Percentiles rank a stretch among this genome's conserved stretches.
phyloP scores from a whole-genome alignment of 2,888 invertebrate species.

The Protodeltote pygarga region DNA sequence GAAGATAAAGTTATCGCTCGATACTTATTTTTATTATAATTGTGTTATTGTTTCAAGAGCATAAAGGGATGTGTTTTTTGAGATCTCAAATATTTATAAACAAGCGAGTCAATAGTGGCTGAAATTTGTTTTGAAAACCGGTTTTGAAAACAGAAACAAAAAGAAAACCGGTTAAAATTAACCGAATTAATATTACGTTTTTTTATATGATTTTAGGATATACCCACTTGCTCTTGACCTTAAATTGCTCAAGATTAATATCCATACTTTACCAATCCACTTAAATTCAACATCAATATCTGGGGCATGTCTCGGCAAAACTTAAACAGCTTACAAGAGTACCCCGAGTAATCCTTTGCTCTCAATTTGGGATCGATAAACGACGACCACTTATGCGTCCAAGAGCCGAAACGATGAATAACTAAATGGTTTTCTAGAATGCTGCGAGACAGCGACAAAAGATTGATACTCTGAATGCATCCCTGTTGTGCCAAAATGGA shows the following conservation, averaged over 20 bases:
- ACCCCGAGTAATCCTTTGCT: constrained; percentile 17
- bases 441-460: no score
- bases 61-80: constrained; percentile 11
- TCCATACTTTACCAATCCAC: background rate
- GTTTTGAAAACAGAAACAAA: no score
- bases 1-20: constrained; percentile 18
- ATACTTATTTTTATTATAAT: constrained; percentile 35
- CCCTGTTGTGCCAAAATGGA: no score
- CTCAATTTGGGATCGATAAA: constrained; percentile 25
- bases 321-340: constrained; percentile 22
- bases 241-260: background rate
- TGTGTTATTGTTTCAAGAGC: constrained; percentile 28
- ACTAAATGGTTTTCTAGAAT: constrained; percentile 16
- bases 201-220: no score
- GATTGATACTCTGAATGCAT: no score
- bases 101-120: no score
- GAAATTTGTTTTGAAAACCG: no score
- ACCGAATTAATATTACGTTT: no score
- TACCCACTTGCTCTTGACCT: background rate
- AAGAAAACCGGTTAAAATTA: no score
- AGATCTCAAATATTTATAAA: background rate
- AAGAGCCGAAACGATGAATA: constrained; percentile 4
- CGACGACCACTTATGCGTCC: constrained; percentile 11
- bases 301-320: constrained; percentile 26
- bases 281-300: constrained; percentile 9